Conservation (phyloP, 1,140 invertebrate species). For the Dreissena polymorpha region DNA sequence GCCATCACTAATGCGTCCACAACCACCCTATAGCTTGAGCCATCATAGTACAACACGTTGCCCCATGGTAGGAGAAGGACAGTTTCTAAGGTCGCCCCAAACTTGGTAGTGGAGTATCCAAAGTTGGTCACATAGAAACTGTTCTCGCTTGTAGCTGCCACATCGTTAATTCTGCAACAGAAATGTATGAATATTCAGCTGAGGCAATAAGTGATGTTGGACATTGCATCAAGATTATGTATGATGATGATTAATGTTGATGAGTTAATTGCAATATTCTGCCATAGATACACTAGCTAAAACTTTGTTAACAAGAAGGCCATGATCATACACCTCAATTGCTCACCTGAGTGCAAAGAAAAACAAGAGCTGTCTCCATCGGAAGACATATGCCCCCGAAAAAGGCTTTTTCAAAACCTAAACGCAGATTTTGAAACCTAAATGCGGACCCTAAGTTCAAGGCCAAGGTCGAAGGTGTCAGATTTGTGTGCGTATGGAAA, state of each 20-base stretch:
- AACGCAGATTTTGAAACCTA: too few relatives aligned
- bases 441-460: too few relatives aligned
- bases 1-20: conserved; percentile 57
- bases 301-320: too few relatives aligned
- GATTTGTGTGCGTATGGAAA: too few relatives aligned
- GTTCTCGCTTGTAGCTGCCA: conserved; percentile 63
- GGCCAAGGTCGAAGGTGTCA: too few relatives aligned
- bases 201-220: not conserved
- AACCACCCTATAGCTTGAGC: conserved; percentile 52
- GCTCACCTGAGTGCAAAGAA: too few relatives aligned
- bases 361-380: too few relatives aligned
- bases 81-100: conserved; percentile 25
- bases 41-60: conserved; percentile 62
- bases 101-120: not conserved
- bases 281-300: too few relatives aligned
- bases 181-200: not conserved
- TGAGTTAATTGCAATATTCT: too few relatives aligned
- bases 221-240: not conserved
- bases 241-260: not conserved
- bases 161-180: conserved; percentile 65
- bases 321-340: too few relatives aligned
- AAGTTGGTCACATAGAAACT: conserved; percentile 71
- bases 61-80: conserved; percentile 51
- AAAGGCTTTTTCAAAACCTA: too few relatives aligned
- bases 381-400: too few relatives aligned